Evolutionary conservation across 1,140 invertebrate species (phyloP), one percentile per base, ranked within the genome.

Genomic region (Planococcus citri): DNA sequence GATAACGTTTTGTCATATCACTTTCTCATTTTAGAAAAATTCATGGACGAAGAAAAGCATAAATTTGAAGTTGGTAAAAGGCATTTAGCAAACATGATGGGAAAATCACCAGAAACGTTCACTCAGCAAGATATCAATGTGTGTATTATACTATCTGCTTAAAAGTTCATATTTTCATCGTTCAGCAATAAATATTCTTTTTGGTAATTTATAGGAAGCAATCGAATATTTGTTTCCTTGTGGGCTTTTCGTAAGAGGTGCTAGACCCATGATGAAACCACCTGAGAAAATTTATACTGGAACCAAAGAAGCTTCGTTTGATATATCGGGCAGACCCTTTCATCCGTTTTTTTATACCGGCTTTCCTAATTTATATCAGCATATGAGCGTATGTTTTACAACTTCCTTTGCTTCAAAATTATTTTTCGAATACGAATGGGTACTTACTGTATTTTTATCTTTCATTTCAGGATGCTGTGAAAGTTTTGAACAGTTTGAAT

Each of bases 11-110:
- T 14, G 20, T 64, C 22, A 64, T 25, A 24, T 22, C 60, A 25
- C 17, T 64, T 64, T 24, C 25, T 64, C 41, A 60, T 78, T 78
- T 27, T 72, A 87, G 87, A 95, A 78, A 83, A 86, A 73, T 94
- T 96, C 76, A 90, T 98, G 83, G 85, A 88, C 74, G 83, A 86
- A 72, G 86, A 97, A 79, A 82, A 83, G 64, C 75, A 84, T 70
- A 89, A 95, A 74, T 99, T 88, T 80, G 86, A 94, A 76, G 87
- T 95, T 75, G 96, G 97, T 12, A 93, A 91, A 78, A 81, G 94
- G 25, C 94, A 99, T 82, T 83, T 99, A 69, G 96, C 96, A 4
- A 98, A 98, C 78, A 98, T 99, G 84, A 99, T 99, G 96, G 94
- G 95, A 1, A 85, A 88, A 78, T 88, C 97, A 82, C 85, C 88